phyloP scores from a whole-genome alignment of 2,888 invertebrate genomes.

The Acrobasis suavella region DNA sequence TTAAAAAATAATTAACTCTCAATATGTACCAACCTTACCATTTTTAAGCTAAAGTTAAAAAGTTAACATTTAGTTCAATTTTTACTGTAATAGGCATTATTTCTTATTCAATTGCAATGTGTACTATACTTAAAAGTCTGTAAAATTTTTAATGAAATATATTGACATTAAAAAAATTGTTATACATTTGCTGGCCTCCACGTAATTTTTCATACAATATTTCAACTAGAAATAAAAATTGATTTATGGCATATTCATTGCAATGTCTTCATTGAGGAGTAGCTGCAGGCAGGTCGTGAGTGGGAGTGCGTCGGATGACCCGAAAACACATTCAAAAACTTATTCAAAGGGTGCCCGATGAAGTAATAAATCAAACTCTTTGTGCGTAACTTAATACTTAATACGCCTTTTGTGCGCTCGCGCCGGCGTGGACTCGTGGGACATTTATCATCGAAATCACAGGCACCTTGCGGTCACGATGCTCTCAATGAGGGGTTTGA shows the following conservation, averaged over 20 bases:
- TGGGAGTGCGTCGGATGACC: conserved; percentile 68
- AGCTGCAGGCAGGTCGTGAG: conserved; percentile 75
- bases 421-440: conserved; percentile 25
- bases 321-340: conserved; percentile 67
- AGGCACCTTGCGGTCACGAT: conserved; percentile 6
- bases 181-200: conserved; percentile 24
- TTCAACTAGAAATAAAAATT: conserved; percentile 57
- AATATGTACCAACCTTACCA: too few species aligned
- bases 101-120: too few species aligned
- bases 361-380: conserved; percentile 77
- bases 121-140: too few species aligned
- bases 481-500: neutral
- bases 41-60: too few species aligned
- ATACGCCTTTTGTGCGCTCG: conserved; percentile 57
- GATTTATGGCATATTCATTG: conserved; percentile 73
- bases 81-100: too few species aligned
- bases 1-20: too few species aligned
- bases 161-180: too few species aligned
- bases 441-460: conserved; percentile 55
- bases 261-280: conserved; percentile 73
- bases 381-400: conserved; percentile 64
- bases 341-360: conserved; percentile 62
- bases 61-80: too few species aligned
- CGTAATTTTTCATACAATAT: conserved; percentile 42
- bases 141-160: too few species aligned